Conservation (phyloP, 1,140 invertebrate species). For the Coptotermes formosanus region DNA sequence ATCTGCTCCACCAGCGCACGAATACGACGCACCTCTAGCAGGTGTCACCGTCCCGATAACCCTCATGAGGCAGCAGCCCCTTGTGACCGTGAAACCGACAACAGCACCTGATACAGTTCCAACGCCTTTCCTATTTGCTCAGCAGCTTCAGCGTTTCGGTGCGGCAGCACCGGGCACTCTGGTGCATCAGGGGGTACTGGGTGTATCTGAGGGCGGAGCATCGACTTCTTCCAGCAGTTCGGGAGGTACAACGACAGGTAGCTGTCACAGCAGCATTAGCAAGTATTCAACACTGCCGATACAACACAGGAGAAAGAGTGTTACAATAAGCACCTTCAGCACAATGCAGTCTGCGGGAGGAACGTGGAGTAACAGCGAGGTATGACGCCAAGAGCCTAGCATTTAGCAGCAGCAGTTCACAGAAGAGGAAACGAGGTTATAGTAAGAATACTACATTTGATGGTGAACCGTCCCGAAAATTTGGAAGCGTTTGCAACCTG, state of each 20-base stretch:
- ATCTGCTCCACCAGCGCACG: not conserved
- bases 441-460: not conserved
- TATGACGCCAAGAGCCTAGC: slow-evolving; percentile 21
- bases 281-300: slow-evolving; percentile 27
- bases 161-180: slow-evolving; percentile 39
- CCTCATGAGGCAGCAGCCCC: slow-evolving; percentile 24
- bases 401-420: slow-evolving; percentile 10
- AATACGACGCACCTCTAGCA: slow-evolving; percentile 25
- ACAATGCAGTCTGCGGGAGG: slow-evolving; percentile 30
- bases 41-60: slow-evolving; percentile 33
- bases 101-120: not conserved
- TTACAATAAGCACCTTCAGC: slow-evolving; percentile 33
- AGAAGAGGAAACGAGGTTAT: slow-evolving; percentile 22
- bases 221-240: slow-evolving; percentile 27
- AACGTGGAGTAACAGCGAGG: slow-evolving; percentile 31
- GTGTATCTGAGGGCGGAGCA: slow-evolving; percentile 23
- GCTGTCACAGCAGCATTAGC: not conserved
- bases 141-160: slow-evolving; percentile 41
- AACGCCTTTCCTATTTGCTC: slow-evolving; percentile 31
- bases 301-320: slow-evolving; percentile 24
- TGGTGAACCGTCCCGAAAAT: not conserved
- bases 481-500: not conserved
- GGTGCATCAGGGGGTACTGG: slow-evolving; percentile 32
- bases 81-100: not conserved
- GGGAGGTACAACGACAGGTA: slow-evolving; percentile 5